phyloP scores from a whole-genome alignment of 2,888 invertebrate genomes.

The Venusia cambrica region DNA sequence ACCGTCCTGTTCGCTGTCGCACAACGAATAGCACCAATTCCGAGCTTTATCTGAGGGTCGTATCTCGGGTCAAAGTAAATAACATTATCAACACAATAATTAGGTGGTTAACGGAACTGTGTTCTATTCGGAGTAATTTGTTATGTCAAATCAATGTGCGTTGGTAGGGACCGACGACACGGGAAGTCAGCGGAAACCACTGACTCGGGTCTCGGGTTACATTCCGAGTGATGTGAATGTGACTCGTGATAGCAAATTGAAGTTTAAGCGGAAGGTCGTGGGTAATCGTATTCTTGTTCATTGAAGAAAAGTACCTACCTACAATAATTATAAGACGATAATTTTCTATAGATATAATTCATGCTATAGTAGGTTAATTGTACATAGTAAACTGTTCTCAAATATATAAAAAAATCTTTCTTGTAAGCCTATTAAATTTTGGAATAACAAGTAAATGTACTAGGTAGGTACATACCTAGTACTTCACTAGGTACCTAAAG shows the following conservation, averaged over 20 bases:
- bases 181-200: constrained; percentile 24
- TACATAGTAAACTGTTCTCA: too few relatives aligned
- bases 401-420: too few relatives aligned
- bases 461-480: too few relatives aligned
- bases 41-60: constrained; percentile 52
- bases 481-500: too few relatives aligned
- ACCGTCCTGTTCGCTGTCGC: constrained; percentile 40
- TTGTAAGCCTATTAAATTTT: too few relatives aligned
- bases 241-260: constrained; percentile 15
- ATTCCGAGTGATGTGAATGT: constrained; percentile 11
- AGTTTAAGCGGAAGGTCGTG: constrained; percentile 16
- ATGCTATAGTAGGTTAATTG: too few relatives aligned
- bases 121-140: constrained; percentile 17
- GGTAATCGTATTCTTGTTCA: constrained; percentile 9
- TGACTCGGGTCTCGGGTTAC: constrained; percentile 25
- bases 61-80: constrained; percentile 64
- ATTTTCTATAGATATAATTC: too few relatives aligned
- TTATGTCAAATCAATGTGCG: constrained; percentile 31
- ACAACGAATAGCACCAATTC: constrained; percentile 57
- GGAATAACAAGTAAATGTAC: too few relatives aligned
- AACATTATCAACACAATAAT: constrained; percentile 48
- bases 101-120: constrained; percentile 52
- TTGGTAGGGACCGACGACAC: constrained; percentile 21
- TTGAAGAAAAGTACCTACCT: too few relatives aligned
- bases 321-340: too few relatives aligned